Base-by-base conservation (phyloP, 1,140 invertebrate species). In the Meloidogyne exigua region DNA sequence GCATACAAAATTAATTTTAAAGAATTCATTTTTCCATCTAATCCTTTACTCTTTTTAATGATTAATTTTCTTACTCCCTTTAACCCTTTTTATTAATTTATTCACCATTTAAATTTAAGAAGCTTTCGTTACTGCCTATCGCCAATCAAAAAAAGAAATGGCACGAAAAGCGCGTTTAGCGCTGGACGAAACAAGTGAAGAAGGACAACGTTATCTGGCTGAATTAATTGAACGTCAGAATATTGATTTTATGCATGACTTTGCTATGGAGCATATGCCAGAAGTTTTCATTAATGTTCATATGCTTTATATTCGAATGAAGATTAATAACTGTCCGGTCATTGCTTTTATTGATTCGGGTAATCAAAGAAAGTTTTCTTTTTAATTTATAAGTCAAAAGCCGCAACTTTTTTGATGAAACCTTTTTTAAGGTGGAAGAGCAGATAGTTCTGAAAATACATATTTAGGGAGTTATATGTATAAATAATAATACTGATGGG, bases 281-380 rank as follows among this genome's bases (percentile, higher is more conserved):
- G 77, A 79, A 68, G 68, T 49, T 26, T 79, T 83, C 39, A 74
- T 80, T 21, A 26, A 78, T 23, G 81, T 82, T 7, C 75, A 83
- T 26, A 83, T 84, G 81, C 68, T 83, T 49, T 83, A 84, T 75
- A 83, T 83, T 57, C 72, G 73, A 25, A 77, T 81, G 71, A 84
- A 70, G 15, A 83, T 82, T 26, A 82, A 82, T 63, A 76, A 77
- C 42, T 69, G 73, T 26, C 76, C 76, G 13, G 76, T 84, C n/a
- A 84, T 82, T 64, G 81, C 81, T 44, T 82, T 82, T 42, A 75
- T 79, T 25, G 77, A 79, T 62, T 79, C 77, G 4, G 77, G 77
- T 79, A 23, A 12, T 26, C n/a, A 32, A 32, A 32, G 7, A 32
- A 32, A 32, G 28, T 32, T 32, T 32, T 32, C 2, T 10, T 39